Base-by-base conservation (phyloP, 1,140 invertebrate species). In the Achatina immaculata region DNA sequence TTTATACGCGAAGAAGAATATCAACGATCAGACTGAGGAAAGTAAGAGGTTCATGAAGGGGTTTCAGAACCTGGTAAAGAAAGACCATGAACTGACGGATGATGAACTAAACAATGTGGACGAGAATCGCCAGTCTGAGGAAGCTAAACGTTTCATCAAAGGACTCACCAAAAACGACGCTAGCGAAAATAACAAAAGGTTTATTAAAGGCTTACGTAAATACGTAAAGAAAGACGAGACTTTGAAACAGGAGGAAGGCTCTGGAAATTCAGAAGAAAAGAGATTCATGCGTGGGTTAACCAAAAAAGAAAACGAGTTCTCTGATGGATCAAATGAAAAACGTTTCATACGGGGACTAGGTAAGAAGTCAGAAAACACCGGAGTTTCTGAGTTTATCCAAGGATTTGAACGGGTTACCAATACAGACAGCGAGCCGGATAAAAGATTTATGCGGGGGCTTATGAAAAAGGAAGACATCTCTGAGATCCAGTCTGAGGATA, bases 191-290 rank as follows among this genome's bases (percentile, higher is more conserved):
- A 31, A 36, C 24, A 68, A 68, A 68, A 68, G 66, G 36, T 68
- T 68, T 36, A 68, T 68, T 36, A 68, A 68, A 40, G 66, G 66
- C 11, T 24, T 68, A 16, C 7, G 21, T 4, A 58, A 24, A 19
- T 58, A 58, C n/a, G 66, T n/a, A 7, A 68, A 68, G 24, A 68
- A 68, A n/a, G 66, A 68, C 66, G 66, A 68, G 11, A 24, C 21
- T 40, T 14, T 51, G 11, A 24, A 51, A 51, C 19, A 6, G 6
- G 31, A 16, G 38, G 66, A 68, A 68, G 24, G 31, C 14, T 7
- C 31, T 2, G 66, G 36, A 38, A 36, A 4, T 16, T 7, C 2
- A 2, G 66, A 31, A 6, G 66, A 68, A 11, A 68, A 68, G 24
- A 16, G 66, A 36, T 68, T 68, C 24, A 68, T 68, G 66, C 28